Evolutionary conservation across 2,888 invertebrate genomes (phyloP).

Genomic region (Pollenia labialis): DNA sequence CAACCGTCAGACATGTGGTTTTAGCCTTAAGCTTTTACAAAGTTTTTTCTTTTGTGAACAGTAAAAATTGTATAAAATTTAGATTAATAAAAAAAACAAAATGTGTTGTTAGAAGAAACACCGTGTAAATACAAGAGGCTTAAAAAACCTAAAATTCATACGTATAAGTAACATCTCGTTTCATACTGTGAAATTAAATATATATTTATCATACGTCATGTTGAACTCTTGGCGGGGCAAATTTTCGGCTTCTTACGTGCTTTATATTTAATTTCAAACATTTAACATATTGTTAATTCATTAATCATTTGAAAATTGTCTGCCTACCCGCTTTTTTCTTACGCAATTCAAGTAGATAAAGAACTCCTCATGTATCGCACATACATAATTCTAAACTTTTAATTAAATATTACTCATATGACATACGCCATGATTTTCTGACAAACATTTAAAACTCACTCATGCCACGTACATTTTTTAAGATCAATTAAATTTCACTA

Average conservation of each 20-base stretch:
- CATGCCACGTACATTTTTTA: background rate
- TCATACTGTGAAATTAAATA: background rate
- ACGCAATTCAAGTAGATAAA: background rate
- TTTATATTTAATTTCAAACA: background rate
- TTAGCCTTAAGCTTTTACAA: too few relatives aligned
- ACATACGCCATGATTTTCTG: background rate
- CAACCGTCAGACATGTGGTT: too few relatives aligned
- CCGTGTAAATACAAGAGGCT: too few relatives aligned
- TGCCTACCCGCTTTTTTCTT: too few relatives aligned
- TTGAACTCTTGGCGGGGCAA: background rate
- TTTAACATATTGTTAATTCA: background rate
- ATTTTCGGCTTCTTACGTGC: background rate
- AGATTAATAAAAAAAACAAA: too few relatives aligned
- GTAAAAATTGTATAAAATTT: too few relatives aligned
- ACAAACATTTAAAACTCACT: conserved; percentile 2
- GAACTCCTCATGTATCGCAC: too few relatives aligned
- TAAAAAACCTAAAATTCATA: background rate
- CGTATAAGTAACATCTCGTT: background rate
- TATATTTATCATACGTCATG: conserved; percentile 13
- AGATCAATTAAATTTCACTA: background rate
- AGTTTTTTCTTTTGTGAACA: too few relatives aligned
- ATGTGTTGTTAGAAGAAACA: too few relatives aligned
- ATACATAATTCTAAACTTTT: background rate
- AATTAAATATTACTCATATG: conserved; percentile 38
- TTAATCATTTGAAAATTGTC: too few relatives aligned